Conservation (phyloP, 1,140 invertebrate species). For the Achroia grisella region DNA sequence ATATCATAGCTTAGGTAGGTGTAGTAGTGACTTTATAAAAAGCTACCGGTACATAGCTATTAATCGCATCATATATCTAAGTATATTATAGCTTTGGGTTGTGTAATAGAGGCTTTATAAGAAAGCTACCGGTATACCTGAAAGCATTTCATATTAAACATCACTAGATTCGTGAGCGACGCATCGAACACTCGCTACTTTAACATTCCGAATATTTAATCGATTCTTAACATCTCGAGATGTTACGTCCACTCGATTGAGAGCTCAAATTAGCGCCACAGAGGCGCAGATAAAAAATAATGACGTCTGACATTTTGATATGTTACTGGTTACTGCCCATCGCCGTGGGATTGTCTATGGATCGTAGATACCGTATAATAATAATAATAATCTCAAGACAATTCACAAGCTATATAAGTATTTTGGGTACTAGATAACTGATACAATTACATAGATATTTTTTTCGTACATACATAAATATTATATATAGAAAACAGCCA, state of each 20-base stretch:
- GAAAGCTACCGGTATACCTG: conserved; percentile 21
- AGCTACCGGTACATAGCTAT: conserved; percentile 27
- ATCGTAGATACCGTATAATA: no score
- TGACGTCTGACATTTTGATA: neutral
- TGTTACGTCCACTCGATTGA: neutral
- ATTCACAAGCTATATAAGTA: no score
- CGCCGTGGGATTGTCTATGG: no score
- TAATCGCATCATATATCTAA: no score
- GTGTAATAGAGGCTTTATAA: neutral
- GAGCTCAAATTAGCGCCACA: conserved; percentile 3
- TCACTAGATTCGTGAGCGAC: conserved; percentile 8
- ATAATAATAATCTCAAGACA: no score
- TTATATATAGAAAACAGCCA: no score
- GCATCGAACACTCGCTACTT: conserved; percentile 7
- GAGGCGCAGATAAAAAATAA: conserved; percentile 5
- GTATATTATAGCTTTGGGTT: no score
- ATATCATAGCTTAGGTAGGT: no score
- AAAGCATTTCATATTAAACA: conserved; percentile 15
- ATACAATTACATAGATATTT: no score
- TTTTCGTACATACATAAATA: no score
- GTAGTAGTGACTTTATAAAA: conserved; percentile 2
- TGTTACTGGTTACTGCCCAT: no score
- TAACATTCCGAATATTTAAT: conserved; percentile 20
- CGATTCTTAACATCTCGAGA: conserved; percentile 26
- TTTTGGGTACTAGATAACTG: no score